A percentile compares a stretch with the other conserved stretches of the same genome.
Conservation (phyloP, 2,888 invertebrate species). For the Dusona sp. region DNA sequence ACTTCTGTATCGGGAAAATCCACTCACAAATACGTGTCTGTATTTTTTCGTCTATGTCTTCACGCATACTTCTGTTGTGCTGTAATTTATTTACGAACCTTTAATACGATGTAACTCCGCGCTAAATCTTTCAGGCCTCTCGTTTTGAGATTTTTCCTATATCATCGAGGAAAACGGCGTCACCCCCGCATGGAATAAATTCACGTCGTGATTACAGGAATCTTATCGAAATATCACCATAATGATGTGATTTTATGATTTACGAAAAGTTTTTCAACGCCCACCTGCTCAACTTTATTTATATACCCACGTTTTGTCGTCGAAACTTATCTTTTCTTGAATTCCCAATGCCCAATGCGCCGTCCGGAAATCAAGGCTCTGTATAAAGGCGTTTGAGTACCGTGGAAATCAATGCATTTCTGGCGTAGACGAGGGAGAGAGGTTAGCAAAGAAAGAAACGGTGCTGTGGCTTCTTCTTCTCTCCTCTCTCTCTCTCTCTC, state of each 20-base stretch:
- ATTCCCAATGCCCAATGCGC: not conserved
- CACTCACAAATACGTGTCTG: not conserved
- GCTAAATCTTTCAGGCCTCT: not conserved
- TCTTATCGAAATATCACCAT: constrained; percentile 6
- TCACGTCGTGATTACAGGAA: not conserved
- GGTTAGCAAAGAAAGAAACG: not conserved
- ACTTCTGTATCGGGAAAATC: constrained; percentile 52
- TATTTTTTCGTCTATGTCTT: not conserved
- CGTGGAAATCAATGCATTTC: too few relatives aligned
- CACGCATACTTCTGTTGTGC: not conserved
- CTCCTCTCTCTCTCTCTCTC: not conserved
- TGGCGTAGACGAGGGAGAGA: not conserved
- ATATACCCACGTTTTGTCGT: not conserved
- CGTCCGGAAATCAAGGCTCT: not conserved
- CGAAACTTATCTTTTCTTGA: not conserved
- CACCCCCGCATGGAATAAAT: not conserved
- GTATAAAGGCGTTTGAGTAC: too few relatives aligned
- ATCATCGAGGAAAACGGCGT: constrained; percentile 7
- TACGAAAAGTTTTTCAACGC: not conserved
- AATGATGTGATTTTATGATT: constrained; percentile 6
- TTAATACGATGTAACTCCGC: not conserved
- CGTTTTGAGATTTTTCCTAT: not conserved
- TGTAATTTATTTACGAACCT: constrained; percentile 17
- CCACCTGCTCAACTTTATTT: not conserved
- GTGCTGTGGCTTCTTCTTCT: not conserved